Conservation (phyloP, 2,888 invertebrate genomes). For the Meloe dianella region DNA sequence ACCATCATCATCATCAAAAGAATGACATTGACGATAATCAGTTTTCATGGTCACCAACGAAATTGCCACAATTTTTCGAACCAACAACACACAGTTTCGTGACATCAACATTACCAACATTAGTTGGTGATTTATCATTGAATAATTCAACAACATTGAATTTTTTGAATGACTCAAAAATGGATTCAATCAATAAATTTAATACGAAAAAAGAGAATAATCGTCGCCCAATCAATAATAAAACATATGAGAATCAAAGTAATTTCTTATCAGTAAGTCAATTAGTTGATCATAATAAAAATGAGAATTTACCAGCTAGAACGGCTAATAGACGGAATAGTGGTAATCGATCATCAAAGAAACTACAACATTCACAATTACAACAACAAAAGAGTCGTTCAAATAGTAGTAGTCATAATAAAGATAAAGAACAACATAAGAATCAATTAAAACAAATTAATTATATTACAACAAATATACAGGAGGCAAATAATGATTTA, state of each 20-base stretch:
- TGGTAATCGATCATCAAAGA: slow-evolving; percentile 37
- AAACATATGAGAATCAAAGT: slow-evolving; percentile 52
- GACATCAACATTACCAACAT: slow-evolving; percentile 65
- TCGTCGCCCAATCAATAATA: slow-evolving; percentile 10
- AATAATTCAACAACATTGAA: slow-evolving; percentile 41
- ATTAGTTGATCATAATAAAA: slow-evolving; percentile 65
- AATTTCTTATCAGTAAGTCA: slow-evolving; percentile 70
- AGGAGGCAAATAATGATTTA: slow-evolving; percentile 26
- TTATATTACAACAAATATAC: slow-evolving; percentile 8
- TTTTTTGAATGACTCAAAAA: slow-evolving; percentile 1
- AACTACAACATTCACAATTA: slow-evolving; percentile 19
- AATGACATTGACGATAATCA: slow-evolving; percentile 58
- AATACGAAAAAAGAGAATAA: slow-evolving; percentile 1
- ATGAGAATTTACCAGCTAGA: slow-evolving; percentile 42
- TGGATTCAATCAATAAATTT: neutral
- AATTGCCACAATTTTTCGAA: slow-evolving; percentile 59
- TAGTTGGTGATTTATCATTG: slow-evolving; percentile 67
- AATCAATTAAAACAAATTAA: slow-evolving; percentile 18
- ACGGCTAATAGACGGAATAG: slow-evolving; percentile 49
- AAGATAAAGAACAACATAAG: slow-evolving; percentile 28
- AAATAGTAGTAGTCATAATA: slow-evolving; percentile 21
- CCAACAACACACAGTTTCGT: slow-evolving; percentile 57
- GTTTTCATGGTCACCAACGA: slow-evolving; percentile 66
- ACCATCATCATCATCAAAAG: slow-evolving; percentile 38
- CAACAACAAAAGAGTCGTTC: slow-evolving; percentile 22